These are phyloP conservation scores for Epinotia nisella DNA, from an alignment of 2,888 invertebrate genomes.

Conservation along the genomic window DNA sequence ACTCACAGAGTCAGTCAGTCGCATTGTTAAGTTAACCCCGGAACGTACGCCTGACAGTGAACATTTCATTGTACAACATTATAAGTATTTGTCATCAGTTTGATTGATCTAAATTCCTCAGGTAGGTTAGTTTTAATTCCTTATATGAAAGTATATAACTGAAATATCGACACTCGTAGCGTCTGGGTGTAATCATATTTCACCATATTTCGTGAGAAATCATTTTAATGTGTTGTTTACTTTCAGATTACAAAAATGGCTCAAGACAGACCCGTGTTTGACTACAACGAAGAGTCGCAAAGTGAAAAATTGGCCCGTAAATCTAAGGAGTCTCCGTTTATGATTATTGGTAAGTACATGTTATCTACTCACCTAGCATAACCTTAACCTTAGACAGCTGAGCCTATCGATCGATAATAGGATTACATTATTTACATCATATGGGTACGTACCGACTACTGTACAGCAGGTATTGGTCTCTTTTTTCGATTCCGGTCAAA, in stretches of 20 bases:
- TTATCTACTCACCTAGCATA: neutral
- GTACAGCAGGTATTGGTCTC: neutral
- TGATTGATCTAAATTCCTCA: neutral
- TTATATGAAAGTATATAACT: neutral
- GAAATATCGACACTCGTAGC: neutral
- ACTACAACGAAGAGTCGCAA: constrained; percentile 84
- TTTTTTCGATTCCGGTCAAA: too few relatives aligned
- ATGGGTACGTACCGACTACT: neutral
- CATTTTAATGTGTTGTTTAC: constrained; percentile 41
- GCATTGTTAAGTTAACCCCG: neutral
- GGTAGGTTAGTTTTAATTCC: neutral
- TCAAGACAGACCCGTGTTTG: constrained; percentile 69
- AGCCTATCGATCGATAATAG: constrained; percentile 11
- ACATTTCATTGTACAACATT: neutral
- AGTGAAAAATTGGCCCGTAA: constrained; percentile 84
- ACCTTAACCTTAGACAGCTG: constrained; percentile 19
- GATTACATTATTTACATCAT: neutral
- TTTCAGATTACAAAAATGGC: constrained; percentile 58
- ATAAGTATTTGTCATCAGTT: neutral
- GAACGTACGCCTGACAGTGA: neutral
- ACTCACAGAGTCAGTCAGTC: constrained; percentile 22
- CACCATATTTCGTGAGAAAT: constrained; percentile 38
- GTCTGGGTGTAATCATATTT: constrained; percentile 17
- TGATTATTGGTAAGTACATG: constrained; percentile 86
- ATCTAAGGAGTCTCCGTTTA: constrained; percentile 89